Conservation (phyloP, 2,888 invertebrate species). For the Xestoiulus laeticollis region DNA sequence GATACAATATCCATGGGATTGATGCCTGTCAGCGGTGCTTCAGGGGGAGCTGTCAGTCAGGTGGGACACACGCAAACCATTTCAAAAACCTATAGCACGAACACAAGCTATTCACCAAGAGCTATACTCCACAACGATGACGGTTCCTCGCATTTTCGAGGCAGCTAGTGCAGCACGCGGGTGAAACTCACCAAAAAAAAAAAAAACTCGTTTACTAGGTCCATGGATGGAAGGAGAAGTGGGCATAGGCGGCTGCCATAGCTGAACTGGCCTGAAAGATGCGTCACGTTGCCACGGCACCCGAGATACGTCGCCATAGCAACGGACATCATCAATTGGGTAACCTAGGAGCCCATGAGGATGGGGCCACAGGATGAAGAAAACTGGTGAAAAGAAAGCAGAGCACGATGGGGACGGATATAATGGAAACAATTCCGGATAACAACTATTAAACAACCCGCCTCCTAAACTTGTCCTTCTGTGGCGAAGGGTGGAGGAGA, state of each 20-base stretch:
- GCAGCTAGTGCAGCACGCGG: too few species aligned
- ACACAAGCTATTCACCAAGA: neutral
- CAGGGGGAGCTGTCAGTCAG: neutral
- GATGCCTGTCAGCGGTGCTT: neutral
- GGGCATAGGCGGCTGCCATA: conserved; percentile 43
- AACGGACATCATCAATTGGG: conserved; percentile 47
- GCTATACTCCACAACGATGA: neutral
- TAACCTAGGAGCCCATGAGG: conserved; percentile 42
- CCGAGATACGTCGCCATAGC: conserved; percentile 50
- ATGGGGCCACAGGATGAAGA: conserved; percentile 40
- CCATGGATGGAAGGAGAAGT: neutral
- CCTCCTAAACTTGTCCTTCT: neutral
- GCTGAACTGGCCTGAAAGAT: conserved; percentile 45
- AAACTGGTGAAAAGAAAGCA: conserved; percentile 31
- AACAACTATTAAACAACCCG: neutral
- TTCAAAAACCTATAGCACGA: neutral
- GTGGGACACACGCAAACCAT: neutral
- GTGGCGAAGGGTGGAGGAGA: neutral
- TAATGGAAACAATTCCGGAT: neutral
- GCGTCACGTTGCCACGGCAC: conserved; percentile 51
- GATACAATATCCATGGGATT: neutral
- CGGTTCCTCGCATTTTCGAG: neutral
- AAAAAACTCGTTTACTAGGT: neutral
- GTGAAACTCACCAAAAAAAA: conserved; percentile 2
- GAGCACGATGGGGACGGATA: neutral